Conservation (phyloP, 2,797 vertebrate genomes). For the Clarias pachynema region DNA sequence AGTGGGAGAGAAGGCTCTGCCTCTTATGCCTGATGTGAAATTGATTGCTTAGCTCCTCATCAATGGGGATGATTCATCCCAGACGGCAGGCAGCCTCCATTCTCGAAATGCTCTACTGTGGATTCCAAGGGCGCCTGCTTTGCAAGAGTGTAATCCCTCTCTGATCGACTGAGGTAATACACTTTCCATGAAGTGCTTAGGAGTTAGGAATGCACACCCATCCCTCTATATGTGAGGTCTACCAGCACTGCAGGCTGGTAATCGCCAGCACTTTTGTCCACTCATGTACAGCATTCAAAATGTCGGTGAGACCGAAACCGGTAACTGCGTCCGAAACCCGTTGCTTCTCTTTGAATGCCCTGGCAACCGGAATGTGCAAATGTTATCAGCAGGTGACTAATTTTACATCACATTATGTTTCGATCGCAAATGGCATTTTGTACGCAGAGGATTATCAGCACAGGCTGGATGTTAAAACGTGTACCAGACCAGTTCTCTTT, state of each 20-base stretch:
- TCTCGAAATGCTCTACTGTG: conserved; percentile 50
- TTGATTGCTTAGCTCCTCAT: conserved; percentile 76
- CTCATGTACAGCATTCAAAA: conserved; percentile 4
- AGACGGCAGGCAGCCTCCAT: conserved; percentile 67
- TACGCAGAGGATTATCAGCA: conserved; percentile 22
- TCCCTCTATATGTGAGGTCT: conserved; percentile 17
- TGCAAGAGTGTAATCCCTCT: conserved; percentile 37
- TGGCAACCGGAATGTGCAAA: conserved; percentile 7
- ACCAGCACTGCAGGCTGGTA: conserved; percentile 13
- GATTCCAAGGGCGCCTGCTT: conserved; percentile 49
- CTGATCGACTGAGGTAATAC: conserved; percentile 43
- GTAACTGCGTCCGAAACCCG: background rate
- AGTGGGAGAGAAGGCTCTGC: conserved; percentile 54
- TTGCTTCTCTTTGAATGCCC: background rate
- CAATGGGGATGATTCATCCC: conserved; percentile 76
- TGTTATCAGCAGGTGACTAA: conserved; percentile 23
- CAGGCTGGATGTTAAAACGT: conserved; percentile 25
- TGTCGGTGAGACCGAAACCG: background rate
- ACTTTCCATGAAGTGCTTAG: conserved; percentile 29
- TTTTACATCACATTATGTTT: conserved; percentile 23
- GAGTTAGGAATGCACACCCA: conserved; percentile 17
- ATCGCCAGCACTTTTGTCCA: conserved; percentile 30
- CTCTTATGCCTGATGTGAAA: conserved; percentile 67
- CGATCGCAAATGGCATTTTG: conserved; percentile 37
- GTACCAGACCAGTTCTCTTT: conserved; percentile 21